phyloP scores from a whole-genome alignment of 2,888 invertebrate genomes.

The Epicampocera succincta region DNA sequence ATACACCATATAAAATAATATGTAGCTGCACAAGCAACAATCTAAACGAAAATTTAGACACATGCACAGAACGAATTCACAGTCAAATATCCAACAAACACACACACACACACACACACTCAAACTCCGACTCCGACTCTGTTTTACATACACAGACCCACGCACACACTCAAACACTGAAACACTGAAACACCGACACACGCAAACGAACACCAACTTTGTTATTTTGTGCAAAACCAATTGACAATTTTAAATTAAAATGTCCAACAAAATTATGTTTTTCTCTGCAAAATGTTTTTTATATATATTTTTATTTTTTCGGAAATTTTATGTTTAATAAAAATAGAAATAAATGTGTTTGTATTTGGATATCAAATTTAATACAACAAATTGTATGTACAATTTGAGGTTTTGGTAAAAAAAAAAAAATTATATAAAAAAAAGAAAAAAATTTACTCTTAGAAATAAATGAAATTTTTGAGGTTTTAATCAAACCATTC shows the following conservation, averaged over 20 bases:
- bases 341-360: conserved; percentile 31
- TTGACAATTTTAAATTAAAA: conserved; percentile 72
- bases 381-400: conserved; percentile 57
- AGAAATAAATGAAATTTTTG: conserved; percentile 40
- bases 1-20: conserved; percentile 34
- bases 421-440: conserved; percentile 2
- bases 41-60: conserved; percentile 25
- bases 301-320: not conserved
- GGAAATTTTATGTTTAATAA: conserved; percentile 8
- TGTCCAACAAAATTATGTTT: conserved; percentile 70
- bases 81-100: not conserved
- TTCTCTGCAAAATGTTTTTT: conserved; percentile 30
- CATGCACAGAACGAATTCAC: not conserved
- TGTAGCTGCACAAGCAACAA: conserved; percentile 27
- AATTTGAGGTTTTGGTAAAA: conserved; percentile 41
- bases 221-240: conserved; percentile 64
- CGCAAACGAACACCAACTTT: not conserved
- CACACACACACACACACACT: not conserved
- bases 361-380: conserved; percentile 47
- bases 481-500: conserved; percentile 44
- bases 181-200: not conserved
- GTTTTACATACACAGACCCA: not conserved
- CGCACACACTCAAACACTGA: too few species aligned
- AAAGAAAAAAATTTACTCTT: not conserved
- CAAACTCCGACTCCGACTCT: too few species aligned